phyloP scores from a whole-genome alignment of 2,113 vertebrate species.

The Phoenicopterus ruber region DNA sequence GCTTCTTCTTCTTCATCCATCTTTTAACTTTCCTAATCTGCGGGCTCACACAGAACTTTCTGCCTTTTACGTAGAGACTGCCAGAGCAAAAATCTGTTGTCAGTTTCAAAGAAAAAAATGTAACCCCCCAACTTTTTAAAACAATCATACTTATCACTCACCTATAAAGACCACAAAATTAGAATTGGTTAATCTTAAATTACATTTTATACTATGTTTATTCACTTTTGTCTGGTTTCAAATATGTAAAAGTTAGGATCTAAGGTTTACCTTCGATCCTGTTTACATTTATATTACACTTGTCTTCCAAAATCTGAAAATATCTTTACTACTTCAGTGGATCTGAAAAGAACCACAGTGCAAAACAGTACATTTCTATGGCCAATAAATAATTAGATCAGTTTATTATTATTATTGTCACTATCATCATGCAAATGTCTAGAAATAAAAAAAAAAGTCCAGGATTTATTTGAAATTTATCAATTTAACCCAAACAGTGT shows the following conservation, averaged over 20 bases:
- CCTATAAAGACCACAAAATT: neutral
- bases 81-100: neutral
- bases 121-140: neutral
- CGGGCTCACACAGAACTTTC: slow-evolving; percentile 69
- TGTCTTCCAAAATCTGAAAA: neutral
- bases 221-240: neutral
- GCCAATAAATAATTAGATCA: neutral
- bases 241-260: neutral
- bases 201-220: neutral
- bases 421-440: neutral
- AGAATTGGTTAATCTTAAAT: neutral
- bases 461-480: neutral
- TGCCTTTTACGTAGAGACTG: slow-evolving; percentile 65
- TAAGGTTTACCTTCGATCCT: neutral
- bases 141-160: neutral
- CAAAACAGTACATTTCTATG: neutral
- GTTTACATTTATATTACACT: too few relatives aligned
- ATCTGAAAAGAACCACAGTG: neutral
- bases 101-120: neutral
- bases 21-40: slow-evolving; percentile 44
- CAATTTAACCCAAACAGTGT: neutral
- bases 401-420: neutral
- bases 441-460: neutral
- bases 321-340: neutral
- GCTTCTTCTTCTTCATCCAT: slow-evolving; percentile 56